Evolutionary conservation across 2,113 vertebrate species (phyloP), one percentile per base, ranked within the genome.

Genomic region (Ciconia boyciana): DNA sequence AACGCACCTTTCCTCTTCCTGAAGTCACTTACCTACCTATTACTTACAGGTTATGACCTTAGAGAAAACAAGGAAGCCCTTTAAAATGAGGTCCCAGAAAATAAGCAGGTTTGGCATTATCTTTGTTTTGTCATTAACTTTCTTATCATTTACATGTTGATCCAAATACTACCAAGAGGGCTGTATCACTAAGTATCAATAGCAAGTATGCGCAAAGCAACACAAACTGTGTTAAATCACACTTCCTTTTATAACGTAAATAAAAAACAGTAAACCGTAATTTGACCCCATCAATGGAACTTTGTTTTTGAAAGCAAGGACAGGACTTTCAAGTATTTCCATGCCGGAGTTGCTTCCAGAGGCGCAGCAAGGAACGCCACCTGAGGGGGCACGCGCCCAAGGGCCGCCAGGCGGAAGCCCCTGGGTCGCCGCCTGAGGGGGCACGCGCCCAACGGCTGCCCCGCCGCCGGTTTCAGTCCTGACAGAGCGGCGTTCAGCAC

Each of bases 161-260:
- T 29, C 7, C 58, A 29, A 68, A 51, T 2, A 3, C 6, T 17
- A 3, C 24, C 14, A 10, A 76, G 39, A 54, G 39, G 31, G 15
- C 14, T 7, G 1, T 8, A 17, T 5, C 22, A 13, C 18, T 0
- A 11, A 26, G 16, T 2, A 9, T 6, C 16, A 17, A 9, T 0
- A 49, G 9, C 0, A 2, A 85, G 34, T 3, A 17, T 1, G 9
- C 54, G 19, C 36, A 24, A 34, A 36, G 31, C 21, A 26, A n/a
- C 68, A 24, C 7, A 39, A 44, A 18, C 31, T 12, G 6, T 4
- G 16, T 16, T 18, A 28, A 82, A 28, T 5, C 84, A 16, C 25
- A 2, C 7, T n/a, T 55, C 11, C 31, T 49, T 70, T 16, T 10
- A 7, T 10, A 32, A 51, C 0, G 1, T 21, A 74, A 36, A 11